Conservation (phyloP, 2,797 vertebrate genomes). For the Tapirus indicus region DNA sequence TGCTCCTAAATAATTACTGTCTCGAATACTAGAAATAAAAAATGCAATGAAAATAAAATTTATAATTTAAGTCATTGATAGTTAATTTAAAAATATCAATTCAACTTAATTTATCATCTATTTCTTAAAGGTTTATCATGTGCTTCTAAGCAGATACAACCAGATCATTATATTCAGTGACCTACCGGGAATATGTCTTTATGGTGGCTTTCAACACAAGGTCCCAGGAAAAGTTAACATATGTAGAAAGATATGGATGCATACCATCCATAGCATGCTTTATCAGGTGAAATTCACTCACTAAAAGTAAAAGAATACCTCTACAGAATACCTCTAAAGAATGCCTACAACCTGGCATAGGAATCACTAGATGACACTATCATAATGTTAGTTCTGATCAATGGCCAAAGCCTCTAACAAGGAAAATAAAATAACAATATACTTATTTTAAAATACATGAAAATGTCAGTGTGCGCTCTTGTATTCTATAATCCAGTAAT, state of each 20-base stretch:
- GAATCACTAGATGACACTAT: background rate
- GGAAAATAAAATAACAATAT: background rate
- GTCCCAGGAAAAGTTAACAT: background rate
- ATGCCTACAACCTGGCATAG: background rate
- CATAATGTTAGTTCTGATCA: background rate
- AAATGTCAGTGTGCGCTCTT: background rate
- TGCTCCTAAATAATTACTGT: background rate
- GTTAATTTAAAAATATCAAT: background rate
- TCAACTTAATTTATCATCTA: background rate
- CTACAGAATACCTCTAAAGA: background rate
- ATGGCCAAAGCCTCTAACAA: background rate
- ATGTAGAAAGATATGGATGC: background rate
- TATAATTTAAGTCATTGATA: background rate
- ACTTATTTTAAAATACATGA: slow-evolving; percentile 2
- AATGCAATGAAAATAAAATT: background rate
- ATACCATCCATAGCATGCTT: background rate
- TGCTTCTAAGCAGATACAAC: background rate
- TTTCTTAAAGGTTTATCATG: background rate
- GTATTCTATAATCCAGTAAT: background rate
- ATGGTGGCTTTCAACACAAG: background rate
- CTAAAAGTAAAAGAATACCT: background rate
- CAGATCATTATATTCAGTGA: background rate
- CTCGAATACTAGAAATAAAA: background rate
- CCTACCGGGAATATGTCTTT: background rate
- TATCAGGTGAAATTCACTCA: background rate